phyloP scores from a whole-genome alignment of 2,888 invertebrate genomes.

The Omphaloscelis lunosa region DNA sequence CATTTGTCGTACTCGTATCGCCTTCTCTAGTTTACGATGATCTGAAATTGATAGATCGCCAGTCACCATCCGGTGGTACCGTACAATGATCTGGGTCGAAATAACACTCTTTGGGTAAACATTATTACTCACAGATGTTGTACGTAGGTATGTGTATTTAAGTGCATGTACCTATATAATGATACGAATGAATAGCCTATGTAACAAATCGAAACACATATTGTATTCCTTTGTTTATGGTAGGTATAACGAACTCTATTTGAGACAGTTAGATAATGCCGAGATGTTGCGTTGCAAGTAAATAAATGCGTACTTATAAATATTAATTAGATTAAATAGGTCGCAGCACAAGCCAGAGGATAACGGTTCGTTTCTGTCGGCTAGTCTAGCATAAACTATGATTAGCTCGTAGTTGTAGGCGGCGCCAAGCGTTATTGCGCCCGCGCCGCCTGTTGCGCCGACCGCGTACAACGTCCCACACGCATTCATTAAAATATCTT shows the following conservation, averaged over 20 bases:
- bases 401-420: slow-evolving; percentile 66
- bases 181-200: slow-evolving; percentile 13
- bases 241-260: slow-evolving; percentile 16
- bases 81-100: not conserved
- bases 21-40: slow-evolving; percentile 33
- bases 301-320: slow-evolving; percentile 44
- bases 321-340: slow-evolving; percentile 57
- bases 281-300: slow-evolving; percentile 25
- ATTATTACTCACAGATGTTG: slow-evolving; percentile 29
- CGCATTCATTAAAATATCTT: slow-evolving; percentile 62
- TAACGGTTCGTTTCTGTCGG: slow-evolving; percentile 63
- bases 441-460: slow-evolving; percentile 51
- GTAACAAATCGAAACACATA: slow-evolving; percentile 22
- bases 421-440: slow-evolving; percentile 65
- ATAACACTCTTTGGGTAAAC: slow-evolving; percentile 10
- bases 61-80: slow-evolving; percentile 1
- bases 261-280: slow-evolving; percentile 18
- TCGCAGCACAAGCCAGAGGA: slow-evolving; percentile 50
- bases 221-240: slow-evolving; percentile 32
- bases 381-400: slow-evolving; percentile 67
- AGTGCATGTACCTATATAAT: not conserved
- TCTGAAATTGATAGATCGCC: slow-evolving; percentile 11
- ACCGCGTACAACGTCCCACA: slow-evolving; percentile 58
- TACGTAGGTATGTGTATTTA: not conserved
- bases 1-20: slow-evolving; percentile 51